Base-by-base conservation (phyloP, 2,797 vertebrate genomes). In the Okamejei kenojei region DNA sequence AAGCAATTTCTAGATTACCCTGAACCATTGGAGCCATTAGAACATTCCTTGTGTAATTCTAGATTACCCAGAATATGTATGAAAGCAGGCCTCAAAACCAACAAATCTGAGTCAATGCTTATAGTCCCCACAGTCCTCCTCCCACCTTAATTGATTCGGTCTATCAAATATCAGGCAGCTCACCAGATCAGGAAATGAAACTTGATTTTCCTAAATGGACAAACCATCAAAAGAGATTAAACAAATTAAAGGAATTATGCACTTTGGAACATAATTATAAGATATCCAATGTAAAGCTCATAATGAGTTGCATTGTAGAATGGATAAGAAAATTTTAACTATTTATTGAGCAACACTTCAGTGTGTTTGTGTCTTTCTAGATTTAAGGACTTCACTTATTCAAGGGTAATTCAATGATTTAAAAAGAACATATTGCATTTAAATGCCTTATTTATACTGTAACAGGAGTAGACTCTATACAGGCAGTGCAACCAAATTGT, bases 361-460 rank as follows among this genome's bases (percentile, higher is more conserved):
- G n/a, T n/a, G n/a, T 6, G 45, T 15, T 65, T 88, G 61, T 10
- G 35, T 11, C 13, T 68, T 88, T 88, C 61, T 88, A 68, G n/a
- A 68, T 88, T 68, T 88, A 68, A 58, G 58, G 10, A 58, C 80
- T 65, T 32, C 15, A 84, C 63, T 63, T 17, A 86, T 63, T 86
- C 82, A 86, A 61, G 29, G 82, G 63, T 63, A 86, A 63, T 58
- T 84, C 45, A 73, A 45, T 90, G 17, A 71, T 90, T 90, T 90
- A 90, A 54, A 92, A 58, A 45, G 1, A 74, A 1, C 21, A 7
- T 2, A 4, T 92, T 92, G 54, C 23, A 76, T 76, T 92, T 76
- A 92, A 90, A n/a, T 76, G 88, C 35, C n/a, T 74, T 74, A 45
- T 29, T 92, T 73, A 73, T 23, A n/a, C 35, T 7, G 10, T 76